Evolutionary conservation across 1,140 invertebrate genomes (phyloP), one percentile per base, ranked within the genome.

Genomic region (Aphelinus atriplicis): DNA sequence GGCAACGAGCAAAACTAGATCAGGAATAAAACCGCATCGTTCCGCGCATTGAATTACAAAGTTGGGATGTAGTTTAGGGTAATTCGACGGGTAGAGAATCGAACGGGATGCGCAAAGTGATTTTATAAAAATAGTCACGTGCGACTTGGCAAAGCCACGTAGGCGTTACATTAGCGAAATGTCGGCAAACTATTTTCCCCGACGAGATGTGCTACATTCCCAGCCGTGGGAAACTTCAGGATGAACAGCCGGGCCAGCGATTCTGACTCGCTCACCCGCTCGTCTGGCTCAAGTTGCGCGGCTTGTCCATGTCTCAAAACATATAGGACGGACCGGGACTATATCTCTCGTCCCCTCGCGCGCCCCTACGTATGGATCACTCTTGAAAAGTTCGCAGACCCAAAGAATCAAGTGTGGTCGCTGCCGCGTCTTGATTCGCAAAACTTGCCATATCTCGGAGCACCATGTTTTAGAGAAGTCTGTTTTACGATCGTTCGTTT

Each of bases 181-280:
- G 63, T 43, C 48, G 47, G n/a, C 63, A 65, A 65, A 65, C 63
- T 65, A 50, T 65, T 48, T 51, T 5, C 7, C 3, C 47, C 60
- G 60, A n/a, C 43, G 26, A 26, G 26, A 26, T 26, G 26, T 43
- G 60, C 26, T 4, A 46, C 65, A 67, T 67, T 67, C 65, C 9
- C 53, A 42, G 5, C 3, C 43, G 53, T 5, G 3, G 65, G 50
- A 46, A 67, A 67, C 65, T 67, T 67, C 46, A 3, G 51, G 48
- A 50, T 26, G 26, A 26, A 26, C 10, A 51, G 7, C 3, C 56
- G 56, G 5, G 56, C 26, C 56, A 58, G 56, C 56, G 7, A n/a
- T 48, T 45, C 61, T 63, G 7, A 1, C 10, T 1, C 43, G 42
- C 43, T 42, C 42, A 7, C 61, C 51, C 62, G 9, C 7, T 63